Evolutionary conservation across 2,888 invertebrate species (phyloP).

Genomic region (Athripsodes cinereus): DNA sequence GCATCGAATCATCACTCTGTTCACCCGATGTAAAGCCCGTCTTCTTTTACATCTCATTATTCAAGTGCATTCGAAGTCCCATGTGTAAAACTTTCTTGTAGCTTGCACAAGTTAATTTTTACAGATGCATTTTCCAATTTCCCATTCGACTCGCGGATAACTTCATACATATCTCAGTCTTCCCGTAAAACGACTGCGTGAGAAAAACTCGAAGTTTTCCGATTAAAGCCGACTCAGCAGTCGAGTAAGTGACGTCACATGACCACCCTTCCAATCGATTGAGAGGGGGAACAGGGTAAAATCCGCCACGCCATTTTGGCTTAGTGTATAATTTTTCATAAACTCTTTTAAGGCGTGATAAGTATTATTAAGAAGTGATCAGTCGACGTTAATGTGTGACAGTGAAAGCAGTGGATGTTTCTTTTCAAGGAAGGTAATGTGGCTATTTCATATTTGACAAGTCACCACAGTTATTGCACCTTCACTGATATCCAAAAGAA

Average conservation of each 20-base stretch:
- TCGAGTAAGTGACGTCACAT: constrained; percentile 21
- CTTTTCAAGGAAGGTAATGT: constrained; percentile 53
- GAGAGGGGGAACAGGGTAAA: constrained; percentile 22
- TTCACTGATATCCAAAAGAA: not conserved
- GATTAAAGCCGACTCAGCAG: constrained; percentile 15
- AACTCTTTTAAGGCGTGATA: constrained; percentile 17
- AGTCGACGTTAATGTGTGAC: constrained; percentile 55
- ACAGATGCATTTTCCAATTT: constrained; percentile 5
- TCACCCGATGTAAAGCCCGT: too few relatives aligned
- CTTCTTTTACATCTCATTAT: too few relatives aligned
- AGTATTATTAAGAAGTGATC: constrained; percentile 16
- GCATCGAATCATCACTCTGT: too few relatives aligned
- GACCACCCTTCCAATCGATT: constrained; percentile 27
- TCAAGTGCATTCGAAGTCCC: too few relatives aligned
- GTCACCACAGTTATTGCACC: not conserved
- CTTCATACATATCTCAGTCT: not conserved
- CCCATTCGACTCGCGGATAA: not conserved
- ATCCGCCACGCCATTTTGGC: constrained; percentile 30
- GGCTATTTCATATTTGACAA: not conserved
- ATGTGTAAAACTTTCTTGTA: too few relatives aligned
- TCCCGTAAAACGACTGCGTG: constrained; percentile 31
- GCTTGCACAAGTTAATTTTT: too few relatives aligned
- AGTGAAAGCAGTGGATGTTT: constrained; percentile 67
- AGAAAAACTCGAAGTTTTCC: constrained; percentile 22
- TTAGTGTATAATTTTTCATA: constrained; percentile 16